phyloP scores from a whole-genome alignment of 2,113 vertebrate genomes.

The Cyanistes caeruleus region DNA sequence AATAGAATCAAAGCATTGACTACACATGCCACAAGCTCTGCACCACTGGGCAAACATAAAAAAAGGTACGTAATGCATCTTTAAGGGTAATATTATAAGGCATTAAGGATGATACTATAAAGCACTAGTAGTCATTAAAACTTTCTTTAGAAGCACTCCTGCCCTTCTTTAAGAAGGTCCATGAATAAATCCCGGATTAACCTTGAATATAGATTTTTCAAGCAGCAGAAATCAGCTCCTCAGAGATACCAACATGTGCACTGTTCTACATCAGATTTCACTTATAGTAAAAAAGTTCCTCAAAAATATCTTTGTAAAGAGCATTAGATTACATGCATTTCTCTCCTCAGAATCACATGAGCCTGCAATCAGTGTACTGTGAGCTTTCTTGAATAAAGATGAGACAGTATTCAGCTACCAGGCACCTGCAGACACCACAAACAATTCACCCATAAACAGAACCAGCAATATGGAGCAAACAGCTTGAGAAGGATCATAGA shows the following conservation, averaged over 20 bases:
- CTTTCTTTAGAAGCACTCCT: neutral
- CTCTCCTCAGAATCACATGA: neutral
- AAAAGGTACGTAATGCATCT: neutral
- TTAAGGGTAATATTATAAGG: neutral
- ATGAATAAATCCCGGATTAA: neutral
- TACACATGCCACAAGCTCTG: neutral
- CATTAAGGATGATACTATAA: neutral
- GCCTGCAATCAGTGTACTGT: neutral
- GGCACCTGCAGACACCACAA: constrained; percentile 9
- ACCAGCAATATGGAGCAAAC: neutral
- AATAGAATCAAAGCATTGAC: neutral
- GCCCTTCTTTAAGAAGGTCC: neutral
- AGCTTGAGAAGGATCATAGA: neutral
- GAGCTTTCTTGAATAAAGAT: constrained; percentile 30
- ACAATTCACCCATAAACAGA: neutral
- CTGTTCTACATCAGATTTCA: neutral
- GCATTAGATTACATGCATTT: neutral
- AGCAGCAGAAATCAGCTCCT: neutral
- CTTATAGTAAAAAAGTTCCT: neutral
- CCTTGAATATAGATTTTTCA: neutral
- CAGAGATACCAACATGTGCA: neutral
- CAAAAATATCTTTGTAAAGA: neutral
- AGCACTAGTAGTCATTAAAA: neutral
- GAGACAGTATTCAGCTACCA: neutral
- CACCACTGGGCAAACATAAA: neutral